Evolutionary conservation across 30 jellyfish, hydroid and myxozoan genomes (phyloP).

Genomic region (Turritopsis dohrnii): DNA sequence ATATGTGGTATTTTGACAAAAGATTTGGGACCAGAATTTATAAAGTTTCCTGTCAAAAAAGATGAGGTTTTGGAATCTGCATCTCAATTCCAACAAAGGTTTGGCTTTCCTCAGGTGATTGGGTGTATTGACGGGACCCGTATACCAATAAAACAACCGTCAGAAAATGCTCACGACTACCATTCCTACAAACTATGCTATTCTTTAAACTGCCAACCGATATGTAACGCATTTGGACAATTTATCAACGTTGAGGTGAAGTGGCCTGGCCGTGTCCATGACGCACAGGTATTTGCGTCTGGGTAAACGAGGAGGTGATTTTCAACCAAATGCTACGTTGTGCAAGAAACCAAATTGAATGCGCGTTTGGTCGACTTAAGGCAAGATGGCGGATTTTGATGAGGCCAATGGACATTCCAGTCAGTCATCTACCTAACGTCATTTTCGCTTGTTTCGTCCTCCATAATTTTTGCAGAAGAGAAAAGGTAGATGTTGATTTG

Average conservation of each 20-base stretch:
- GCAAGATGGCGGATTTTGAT: too few relatives aligned
- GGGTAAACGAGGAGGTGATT: too few relatives aligned
- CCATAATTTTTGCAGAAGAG: too few relatives aligned
- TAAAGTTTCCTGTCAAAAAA: constrained; percentile 16
- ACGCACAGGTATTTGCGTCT: not conserved
- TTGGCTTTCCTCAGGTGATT: constrained; percentile 35
- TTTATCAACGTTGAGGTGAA: not conserved
- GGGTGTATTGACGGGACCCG: constrained; percentile 1
- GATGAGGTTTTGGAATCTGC: constrained; percentile 36
- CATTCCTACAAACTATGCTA: not conserved
- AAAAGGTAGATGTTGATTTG: too few relatives aligned
- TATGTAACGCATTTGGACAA: not conserved
- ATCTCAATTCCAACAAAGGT: constrained; percentile 11
- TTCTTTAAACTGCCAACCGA: not conserved
- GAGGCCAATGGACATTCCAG: too few relatives aligned
- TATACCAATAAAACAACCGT: not conserved
- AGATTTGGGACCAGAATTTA: constrained; percentile 2
- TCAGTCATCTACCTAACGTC: too few relatives aligned
- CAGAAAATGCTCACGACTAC: not conserved
- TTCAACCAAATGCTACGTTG: too few relatives aligned
- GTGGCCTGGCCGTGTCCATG: not conserved
- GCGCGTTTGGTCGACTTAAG: too few relatives aligned
- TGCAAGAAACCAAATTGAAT: too few relatives aligned
- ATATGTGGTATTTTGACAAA: not conserved
- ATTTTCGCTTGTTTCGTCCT: too few relatives aligned